Evolutionary conservation across 2,113 vertebrate species (phyloP), one percentile per base, ranked within the genome.

Genomic region (Boulengeromyrus knoepffleri): DNA sequence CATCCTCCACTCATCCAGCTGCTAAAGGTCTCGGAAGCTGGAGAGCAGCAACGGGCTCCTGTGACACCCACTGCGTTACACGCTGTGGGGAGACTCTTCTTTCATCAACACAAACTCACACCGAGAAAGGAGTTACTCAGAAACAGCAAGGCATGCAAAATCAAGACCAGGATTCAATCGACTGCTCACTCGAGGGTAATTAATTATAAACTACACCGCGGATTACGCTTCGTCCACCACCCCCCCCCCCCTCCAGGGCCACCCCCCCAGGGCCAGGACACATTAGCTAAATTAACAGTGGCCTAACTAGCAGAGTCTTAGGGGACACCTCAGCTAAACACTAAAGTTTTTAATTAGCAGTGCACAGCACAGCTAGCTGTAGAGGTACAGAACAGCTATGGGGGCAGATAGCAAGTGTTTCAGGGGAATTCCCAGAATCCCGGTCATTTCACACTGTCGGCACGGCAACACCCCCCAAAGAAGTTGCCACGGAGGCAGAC

Each of bases 261-360:
- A 31, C 74, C 27, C 70, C 74, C 13, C 50, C 13, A 15, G 74
- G 36, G 0, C 13, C 36, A 19, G 36, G 15, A 42, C 74, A 80
- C 74, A 80, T 80, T 80, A 80, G 74, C 74, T 42, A 80, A 80
- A 74, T 74, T 74, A 74, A 80, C 74, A 80, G 74, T 42, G 36
- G 74, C 74, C 74, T 42, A 80, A 80, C 36, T 42, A 80, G 36
- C 74, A 7, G 13, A 80, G 5, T 80, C 74, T 17, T 15, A 5
- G 74, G 74, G 36, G 74, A 42, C 74, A 39, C 36, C 36, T 19
- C 5, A 17, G 36, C 36, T 19, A 42, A 80, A 42, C 13, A 17
- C 31, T 80, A 42, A 42, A 15, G 74, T 1, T 80, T 80, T 80
- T 39, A 80, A 80, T 80, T 42, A 39, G 74, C 36, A 19, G 74